Evolutionary conservation across 1,140 invertebrate genomes (phyloP).

Genomic region (Littorina saxatilis): DNA sequence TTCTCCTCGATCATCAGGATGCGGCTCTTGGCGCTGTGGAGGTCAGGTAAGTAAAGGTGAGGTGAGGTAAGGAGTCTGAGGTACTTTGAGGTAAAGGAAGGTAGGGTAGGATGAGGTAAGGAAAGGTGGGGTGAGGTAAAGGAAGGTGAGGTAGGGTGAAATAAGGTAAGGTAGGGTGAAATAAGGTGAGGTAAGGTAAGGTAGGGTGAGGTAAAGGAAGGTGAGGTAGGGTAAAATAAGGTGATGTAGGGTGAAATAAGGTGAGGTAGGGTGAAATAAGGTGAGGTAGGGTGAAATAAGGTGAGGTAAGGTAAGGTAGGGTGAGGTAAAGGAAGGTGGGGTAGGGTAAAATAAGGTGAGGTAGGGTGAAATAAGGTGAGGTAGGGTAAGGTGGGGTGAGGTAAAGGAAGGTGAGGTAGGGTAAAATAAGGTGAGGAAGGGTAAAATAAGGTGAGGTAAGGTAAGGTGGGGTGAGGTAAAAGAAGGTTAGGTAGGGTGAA

Average conservation of each 20-base stretch:
- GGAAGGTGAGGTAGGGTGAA: too few species aligned
- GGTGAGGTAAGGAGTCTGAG: too few species aligned
- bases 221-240: background rate
- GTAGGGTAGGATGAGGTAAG: too few species aligned
- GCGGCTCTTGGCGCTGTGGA: too few species aligned
- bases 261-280: too few species aligned
- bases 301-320: background rate
- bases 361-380: background rate
- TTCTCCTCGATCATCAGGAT: too few species aligned
- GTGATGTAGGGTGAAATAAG: background rate
- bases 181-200: too few species aligned
- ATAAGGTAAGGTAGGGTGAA: too few species aligned
- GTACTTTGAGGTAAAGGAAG: too few species aligned
- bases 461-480: background rate
- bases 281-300: too few species aligned
- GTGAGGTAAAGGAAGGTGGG: background rate
- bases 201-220: too few species aligned
- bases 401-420: background rate
- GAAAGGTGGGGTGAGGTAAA: background rate
- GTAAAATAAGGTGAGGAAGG: background rate
- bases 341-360: background rate
- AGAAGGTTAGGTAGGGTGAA: background rate
- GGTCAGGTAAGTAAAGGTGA: too few species aligned
- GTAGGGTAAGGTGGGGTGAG: background rate
- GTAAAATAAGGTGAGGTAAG: background rate